These are phyloP conservation scores for Papilio polytes DNA, from an alignment of 1,140 invertebrate species.

Conservation along the genomic window DNA sequence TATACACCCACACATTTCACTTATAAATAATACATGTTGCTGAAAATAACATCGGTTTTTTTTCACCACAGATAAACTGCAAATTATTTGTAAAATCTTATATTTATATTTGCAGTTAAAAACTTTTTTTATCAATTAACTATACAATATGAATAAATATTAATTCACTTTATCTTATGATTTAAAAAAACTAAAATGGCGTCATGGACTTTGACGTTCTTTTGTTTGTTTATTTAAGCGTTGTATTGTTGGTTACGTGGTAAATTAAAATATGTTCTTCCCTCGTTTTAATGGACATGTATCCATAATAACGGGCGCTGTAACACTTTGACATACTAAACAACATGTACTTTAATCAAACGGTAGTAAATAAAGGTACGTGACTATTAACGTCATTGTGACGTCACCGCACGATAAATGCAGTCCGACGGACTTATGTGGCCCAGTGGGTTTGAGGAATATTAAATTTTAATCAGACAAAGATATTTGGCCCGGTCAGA, in stretches of 20 bases:
- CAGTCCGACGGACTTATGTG: not conserved
- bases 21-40: no score
- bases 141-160: no score
- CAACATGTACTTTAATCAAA: slow-evolving; percentile 1
- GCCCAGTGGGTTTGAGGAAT: not conserved
- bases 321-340: slow-evolving; percentile 1
- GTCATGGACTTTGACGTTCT: no score
- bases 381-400: slow-evolving; percentile 2
- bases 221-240: not conserved
- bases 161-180: no score
- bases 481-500: not conserved
- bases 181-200: no score
- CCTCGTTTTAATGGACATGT: not conserved
- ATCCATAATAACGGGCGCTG: not conserved
- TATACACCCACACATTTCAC: no score
- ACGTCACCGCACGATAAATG: not conserved
- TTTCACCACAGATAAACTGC: no score
- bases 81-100: no score
- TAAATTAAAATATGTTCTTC: not conserved
- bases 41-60: no score
- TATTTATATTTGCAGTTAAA: no score
- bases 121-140: no score
- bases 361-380: not conserved
- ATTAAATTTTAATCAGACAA: not conserved
- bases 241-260: not conserved